These are phyloP conservation scores for Tortrix viridana DNA, from an alignment of 2,888 invertebrate genomes.

Conservation along the genomic window DNA sequence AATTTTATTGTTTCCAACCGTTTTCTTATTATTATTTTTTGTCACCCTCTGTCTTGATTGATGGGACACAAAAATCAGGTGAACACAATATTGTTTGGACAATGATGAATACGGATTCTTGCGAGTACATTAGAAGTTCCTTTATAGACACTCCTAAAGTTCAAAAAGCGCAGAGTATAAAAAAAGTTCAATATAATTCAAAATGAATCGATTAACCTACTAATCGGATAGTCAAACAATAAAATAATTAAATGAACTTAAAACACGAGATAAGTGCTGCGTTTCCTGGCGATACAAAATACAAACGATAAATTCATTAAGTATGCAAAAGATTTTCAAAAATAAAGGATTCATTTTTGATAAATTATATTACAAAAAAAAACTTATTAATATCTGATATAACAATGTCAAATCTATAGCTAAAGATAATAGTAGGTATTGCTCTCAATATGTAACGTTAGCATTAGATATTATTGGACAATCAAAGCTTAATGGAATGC, in stretches of 20 bases:
- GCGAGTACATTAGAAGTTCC: too few relatives aligned
- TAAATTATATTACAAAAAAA: conserved; percentile 34
- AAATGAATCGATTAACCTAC: not conserved
- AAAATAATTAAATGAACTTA: not conserved
- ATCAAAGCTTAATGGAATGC: conserved; percentile 54
- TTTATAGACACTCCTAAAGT: too few relatives aligned
- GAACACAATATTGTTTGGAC: too few relatives aligned
- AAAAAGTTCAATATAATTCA: not conserved
- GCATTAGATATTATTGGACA: conserved; percentile 25
- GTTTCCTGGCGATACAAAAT: conserved; percentile 4
- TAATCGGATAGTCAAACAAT: not conserved
- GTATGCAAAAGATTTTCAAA: conserved; percentile 27
- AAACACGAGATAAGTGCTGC: not conserved
- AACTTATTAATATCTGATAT: conserved; percentile 33
- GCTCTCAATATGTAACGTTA: conserved; percentile 30
- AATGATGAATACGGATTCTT: too few relatives aligned
- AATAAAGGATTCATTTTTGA: conserved; percentile 22
- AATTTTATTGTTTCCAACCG: too few relatives aligned
- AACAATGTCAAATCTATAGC: conserved; percentile 34
- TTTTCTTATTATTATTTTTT: too few relatives aligned
- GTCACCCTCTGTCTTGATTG: too few relatives aligned
- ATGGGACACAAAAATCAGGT: too few relatives aligned
- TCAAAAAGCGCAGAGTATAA: too few relatives aligned
- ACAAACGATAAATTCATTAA: conserved; percentile 20
- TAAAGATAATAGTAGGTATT: conserved; percentile 34